A percentile compares a stretch with the other conserved stretches of the same genome.
phyloP scores from a whole-genome alignment of 2,113 vertebrate species.

The Cinclus cinclus region DNA sequence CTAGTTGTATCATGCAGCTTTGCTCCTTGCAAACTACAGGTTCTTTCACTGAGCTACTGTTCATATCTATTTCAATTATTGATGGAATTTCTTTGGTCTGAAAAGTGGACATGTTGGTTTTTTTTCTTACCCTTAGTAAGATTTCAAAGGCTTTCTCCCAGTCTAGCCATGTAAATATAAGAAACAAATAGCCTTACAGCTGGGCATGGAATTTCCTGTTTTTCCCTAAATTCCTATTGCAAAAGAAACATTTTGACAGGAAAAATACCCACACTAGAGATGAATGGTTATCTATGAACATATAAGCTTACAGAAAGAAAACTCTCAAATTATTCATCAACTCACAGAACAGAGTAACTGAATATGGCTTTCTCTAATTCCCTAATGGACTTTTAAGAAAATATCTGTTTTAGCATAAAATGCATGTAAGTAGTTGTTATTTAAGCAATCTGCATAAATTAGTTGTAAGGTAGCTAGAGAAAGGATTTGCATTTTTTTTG shows the following conservation, averaged over 20 bases:
- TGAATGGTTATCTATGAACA: background rate
- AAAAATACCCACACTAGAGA: background rate
- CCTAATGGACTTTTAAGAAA: background rate
- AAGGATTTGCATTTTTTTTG: background rate
- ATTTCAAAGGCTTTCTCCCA: background rate
- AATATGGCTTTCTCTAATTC: background rate
- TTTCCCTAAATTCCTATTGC: background rate
- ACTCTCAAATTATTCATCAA: background rate
- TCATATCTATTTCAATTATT: background rate
- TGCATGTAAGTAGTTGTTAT: background rate
- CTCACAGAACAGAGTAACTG: background rate
- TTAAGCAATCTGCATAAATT: conserved; percentile 5
- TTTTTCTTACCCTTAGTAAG: background rate
- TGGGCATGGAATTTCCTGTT: background rate
- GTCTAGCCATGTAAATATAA: background rate
- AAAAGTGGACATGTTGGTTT: rapidly evolving
- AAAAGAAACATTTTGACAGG: background rate
- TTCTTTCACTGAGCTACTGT: background rate
- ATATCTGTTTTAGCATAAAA: background rate
- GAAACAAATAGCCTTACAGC: background rate
- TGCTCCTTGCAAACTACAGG: background rate
- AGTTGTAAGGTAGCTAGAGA: background rate
- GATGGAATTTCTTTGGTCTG: background rate
- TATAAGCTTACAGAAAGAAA: background rate
- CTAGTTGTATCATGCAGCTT: background rate